Evolutionary conservation across 2,113 vertebrate genomes (phyloP).

Genomic region (Bungarus multicinctus): DNA sequence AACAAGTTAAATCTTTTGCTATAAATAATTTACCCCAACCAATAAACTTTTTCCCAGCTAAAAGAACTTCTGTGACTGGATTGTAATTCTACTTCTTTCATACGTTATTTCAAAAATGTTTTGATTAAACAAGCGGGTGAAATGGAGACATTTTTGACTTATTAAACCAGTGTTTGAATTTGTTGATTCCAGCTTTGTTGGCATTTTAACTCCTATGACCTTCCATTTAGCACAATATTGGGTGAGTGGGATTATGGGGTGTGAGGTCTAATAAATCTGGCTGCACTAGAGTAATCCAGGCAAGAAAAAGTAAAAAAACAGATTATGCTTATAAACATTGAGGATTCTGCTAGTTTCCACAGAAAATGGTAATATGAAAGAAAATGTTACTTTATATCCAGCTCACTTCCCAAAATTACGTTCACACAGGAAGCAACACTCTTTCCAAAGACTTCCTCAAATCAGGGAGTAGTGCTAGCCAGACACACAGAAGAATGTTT

Average conservation of each 20-base stretch:
- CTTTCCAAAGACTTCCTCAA: not conserved
- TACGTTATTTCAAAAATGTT: not conserved
- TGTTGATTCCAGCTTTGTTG: not conserved
- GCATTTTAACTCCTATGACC: not conserved
- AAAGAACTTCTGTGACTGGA: slow-evolving; percentile 3
- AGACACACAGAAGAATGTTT: too few relatives aligned
- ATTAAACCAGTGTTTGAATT: not conserved
- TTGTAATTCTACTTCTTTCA: slow-evolving; percentile 12
- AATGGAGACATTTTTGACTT: not conserved
- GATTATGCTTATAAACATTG: not conserved
- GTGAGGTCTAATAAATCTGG: not conserved
- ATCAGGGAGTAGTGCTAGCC: not conserved
- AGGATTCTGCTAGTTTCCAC: not conserved
- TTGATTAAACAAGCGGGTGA: not conserved
- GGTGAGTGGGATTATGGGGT: not conserved
- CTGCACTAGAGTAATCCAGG: not conserved
- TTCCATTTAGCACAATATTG: not conserved
- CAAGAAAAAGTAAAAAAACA: not conserved
- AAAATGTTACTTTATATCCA: not conserved
- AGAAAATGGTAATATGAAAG: not conserved
- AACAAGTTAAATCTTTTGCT: slow-evolving; percentile 28
- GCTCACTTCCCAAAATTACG: not conserved
- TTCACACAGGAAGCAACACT: not conserved
- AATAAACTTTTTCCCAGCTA: not conserved
- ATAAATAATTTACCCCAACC: slow-evolving; percentile 12